Base-by-base conservation (phyloP, 23 tunicate species). In the Trididemnum miniatum region DNA sequence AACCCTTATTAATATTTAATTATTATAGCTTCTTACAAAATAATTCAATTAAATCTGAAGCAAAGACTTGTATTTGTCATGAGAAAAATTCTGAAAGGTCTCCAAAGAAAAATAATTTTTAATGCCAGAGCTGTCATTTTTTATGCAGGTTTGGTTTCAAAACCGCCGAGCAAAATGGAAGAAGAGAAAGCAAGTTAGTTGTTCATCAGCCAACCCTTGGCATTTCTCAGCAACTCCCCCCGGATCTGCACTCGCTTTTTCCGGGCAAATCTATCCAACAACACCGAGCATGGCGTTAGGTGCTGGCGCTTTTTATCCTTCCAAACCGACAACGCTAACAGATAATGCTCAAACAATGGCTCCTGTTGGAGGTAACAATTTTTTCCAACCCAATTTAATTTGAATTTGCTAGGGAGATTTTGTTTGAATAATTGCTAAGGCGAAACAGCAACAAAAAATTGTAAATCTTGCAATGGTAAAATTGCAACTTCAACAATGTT, bases 151-250 rank as follows among this genome's bases (percentile, higher is more conserved):
- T 73, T 93, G 98, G 98, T 93, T 93, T 80, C 98, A 93, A 84
- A 93, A 93, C 77, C 86, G 98, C 4, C 52, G 98, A 52, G 98
- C 98, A 84, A 93, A 93, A 84, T 93, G 98, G 98, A 93, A 93
- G 84, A 93, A 85, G 71, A 77, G 82, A 28, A 87, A 87, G 80
- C 75, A 78, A 23, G 76, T 40, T 20, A 23, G 60, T 20, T 59
- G 71, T 15, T 7, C 81, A n/a, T 23, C 80, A 24, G n/a, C 85
- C 18, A 83, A 77, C 75, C 57, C 31, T 65, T 87, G 91, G 91
- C 77, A 51, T 18, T 86, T 86, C 28, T 76, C 82, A 25, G 26
- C 84, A 0, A 35, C 80, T 2, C 20, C 90, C 29, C 60, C 90
- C 78, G 80, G 63, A 71, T 35, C 34, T 59, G 30, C 83, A 37